Base-by-base conservation (phyloP, 2,888 invertebrate genomes). In the Parnassius mnemosyne region DNA sequence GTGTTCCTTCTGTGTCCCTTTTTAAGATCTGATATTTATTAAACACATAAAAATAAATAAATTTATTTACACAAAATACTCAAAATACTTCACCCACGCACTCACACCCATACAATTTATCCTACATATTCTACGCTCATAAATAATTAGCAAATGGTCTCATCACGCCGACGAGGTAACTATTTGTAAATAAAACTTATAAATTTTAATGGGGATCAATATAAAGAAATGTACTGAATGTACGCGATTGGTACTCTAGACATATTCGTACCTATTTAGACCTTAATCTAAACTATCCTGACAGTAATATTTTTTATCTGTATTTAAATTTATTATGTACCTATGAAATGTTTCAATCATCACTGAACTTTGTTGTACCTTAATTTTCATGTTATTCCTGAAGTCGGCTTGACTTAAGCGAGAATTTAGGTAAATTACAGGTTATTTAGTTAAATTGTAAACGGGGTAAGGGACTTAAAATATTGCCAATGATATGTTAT, bases 151-250 rank as follows among this genome's bases (percentile, higher is more conserved):
- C 65, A 69, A 75, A 75, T 72, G 67, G 74, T 78, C 77, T 77
- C 68, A 66, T 72, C 78, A 75, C 72, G 79, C 81, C 75, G 76
- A 78, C 80, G 79, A 81, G 79, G 79, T 83, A 79, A 84, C 77
- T 88, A 89, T 84, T 85, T 90, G 89, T 91, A 91, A 84, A 91
- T 90, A 90, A 84, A 89, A 84, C 81, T 80, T 83, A 84, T 84
- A 86, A 85, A 87, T 81, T 83, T 87, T 86, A 90, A 89, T 82
- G 85, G 91, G 90, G 91, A 91, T 83, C 91, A 91, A 91, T 87
- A 88, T 88, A 85, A 86, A 84, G 86, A 87, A 80, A 88, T 87
- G 89, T 89, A 86, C 86, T 80, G 81, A 83, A 84, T 20, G 86
- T 88, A 87, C 89, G 83, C 88, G 85, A 84, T 87, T 86, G 89